These are phyloP conservation scores for Aptenodytes patagonicus DNA, from an alignment of 2,113 vertebrate genomes.

Conservation along the genomic window DNA sequence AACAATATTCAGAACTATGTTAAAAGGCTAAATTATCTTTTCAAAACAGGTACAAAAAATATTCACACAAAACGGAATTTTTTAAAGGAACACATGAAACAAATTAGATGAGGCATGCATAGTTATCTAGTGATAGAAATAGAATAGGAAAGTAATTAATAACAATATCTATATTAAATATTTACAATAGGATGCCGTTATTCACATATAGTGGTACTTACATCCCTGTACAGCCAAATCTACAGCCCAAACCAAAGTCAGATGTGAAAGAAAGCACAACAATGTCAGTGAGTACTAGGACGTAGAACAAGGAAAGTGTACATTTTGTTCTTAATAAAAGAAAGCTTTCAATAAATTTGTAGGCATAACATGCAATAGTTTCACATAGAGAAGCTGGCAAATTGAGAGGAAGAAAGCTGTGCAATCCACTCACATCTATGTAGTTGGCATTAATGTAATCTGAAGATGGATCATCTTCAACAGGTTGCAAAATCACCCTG, in stretches of 20 bases:
- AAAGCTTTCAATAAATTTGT: constrained; percentile 79
- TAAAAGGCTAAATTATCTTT: constrained; percentile 56
- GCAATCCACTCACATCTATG: constrained; percentile 96
- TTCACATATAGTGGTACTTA: constrained; percentile 98
- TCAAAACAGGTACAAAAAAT: constrained; percentile 59
- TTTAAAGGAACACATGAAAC: constrained; percentile 67
- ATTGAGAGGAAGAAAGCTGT: constrained; percentile 65
- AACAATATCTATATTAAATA: constrained; percentile 71
- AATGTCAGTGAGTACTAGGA: constrained; percentile 92
- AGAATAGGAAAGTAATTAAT: constrained; percentile 73
- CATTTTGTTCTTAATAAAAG: constrained; percentile 82
- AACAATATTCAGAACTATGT: constrained; percentile 47
- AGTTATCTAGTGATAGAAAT: constrained; percentile 71
- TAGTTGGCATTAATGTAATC: constrained; percentile 99
- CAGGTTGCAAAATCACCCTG: constrained; percentile 97
- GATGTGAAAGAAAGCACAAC: constrained; percentile 97
- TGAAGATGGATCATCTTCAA: constrained; percentile 97
- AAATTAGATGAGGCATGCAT: constrained; percentile 80
- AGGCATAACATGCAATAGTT: constrained; percentile 81
- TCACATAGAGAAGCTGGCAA: constrained; percentile 80
- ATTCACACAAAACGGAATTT: constrained; percentile 65
- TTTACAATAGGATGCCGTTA: constrained; percentile 77
- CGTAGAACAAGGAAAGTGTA: constrained; percentile 86
- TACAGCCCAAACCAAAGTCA: constrained; percentile 99
- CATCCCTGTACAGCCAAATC: constrained; percentile 99